Evolutionary conservation across 2,797 vertebrate genomes (phyloP).

Genomic region (Rhyacichthys aspro): DNA sequence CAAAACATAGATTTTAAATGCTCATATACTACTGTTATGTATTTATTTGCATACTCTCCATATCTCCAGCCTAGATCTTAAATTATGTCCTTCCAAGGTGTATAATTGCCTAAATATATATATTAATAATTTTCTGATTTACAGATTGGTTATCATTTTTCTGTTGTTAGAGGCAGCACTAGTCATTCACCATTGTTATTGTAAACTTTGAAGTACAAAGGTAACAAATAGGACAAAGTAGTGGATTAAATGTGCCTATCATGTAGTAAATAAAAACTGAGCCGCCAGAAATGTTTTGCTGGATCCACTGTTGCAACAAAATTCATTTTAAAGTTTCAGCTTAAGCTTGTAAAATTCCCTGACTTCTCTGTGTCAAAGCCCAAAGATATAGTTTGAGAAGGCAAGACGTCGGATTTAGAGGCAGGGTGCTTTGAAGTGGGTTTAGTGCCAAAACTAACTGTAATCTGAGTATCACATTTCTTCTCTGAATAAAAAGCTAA

Average conservation of each 20-base stretch:
- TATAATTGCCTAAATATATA: no score
- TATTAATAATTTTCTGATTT: no score
- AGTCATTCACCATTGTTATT: no score
- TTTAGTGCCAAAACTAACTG: constrained; percentile 43
- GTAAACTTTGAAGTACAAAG: no score
- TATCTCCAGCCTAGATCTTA: no score
- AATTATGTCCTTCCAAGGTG: no score
- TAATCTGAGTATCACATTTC: constrained; percentile 48
- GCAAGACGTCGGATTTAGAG: constrained; percentile 38
- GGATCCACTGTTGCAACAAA: constrained; percentile 9
- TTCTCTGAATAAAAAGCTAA: constrained; percentile 41
- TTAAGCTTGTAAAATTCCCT: constrained; percentile 27
- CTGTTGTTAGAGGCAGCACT: no score
- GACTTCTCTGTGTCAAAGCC: constrained; percentile 35
- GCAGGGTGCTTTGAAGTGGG: constrained; percentile 33
- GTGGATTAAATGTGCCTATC: neutral
- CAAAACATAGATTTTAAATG: no score
- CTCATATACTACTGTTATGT: no score
- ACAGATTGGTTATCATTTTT: no score
- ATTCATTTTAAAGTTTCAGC: constrained; percentile 29
- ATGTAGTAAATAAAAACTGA: constrained; percentile 13
- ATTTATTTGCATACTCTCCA: no score
- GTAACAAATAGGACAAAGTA: no score
- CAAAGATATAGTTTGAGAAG: constrained; percentile 33
- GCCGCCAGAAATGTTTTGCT: constrained; percentile 6